Base-by-base conservation (phyloP, 2,888 invertebrate genomes). In the Euzetes globulus region DNA sequence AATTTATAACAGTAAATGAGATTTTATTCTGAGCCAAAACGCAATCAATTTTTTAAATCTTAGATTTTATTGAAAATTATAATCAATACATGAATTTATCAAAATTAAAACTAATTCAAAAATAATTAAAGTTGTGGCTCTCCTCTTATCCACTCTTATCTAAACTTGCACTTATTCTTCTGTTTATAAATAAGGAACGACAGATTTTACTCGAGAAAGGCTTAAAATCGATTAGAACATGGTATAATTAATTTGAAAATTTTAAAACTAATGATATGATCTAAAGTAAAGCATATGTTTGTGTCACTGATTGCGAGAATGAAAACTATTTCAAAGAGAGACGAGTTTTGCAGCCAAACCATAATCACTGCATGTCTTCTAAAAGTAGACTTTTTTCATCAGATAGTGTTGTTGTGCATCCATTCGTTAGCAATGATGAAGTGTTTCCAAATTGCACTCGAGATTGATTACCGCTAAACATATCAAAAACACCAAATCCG, bases 371-470 rank as follows among this genome's bases (percentile, higher is more conserved):
- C 11, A 19, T 68, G 45, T 2, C 65, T 19, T 37, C 41, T 63
- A 15, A 37, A 22, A 68, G 68, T 68, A 33, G 19, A 5, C 41
- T 11, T 68, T 60, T 68, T 68, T 41, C 68, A 68, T 37, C 68
- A 37, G 41, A 68, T 68, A 41, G n/a, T 68, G 22, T n/a, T 41
- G 37, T 68, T 41, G 19, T 29, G 41, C 45, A 68, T 68, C 19
- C 68, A 68, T 41, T 68, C n/a, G n/a, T 68, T 33, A 63, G 63
- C 68, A 68, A 68, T 68, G 68, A 68, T 68, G 22, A 41, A 68
- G 68, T 68, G 45, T 22, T 68, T 41, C 68, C 68, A 41, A 68
- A 68, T 68, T 68, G 68, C 41, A 41, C 68, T 68, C 22, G 33
- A 68, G 37, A 68, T 68, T 68, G 37, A 68, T 41, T 41, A 19